Evolutionary conservation across 2,797 vertebrate species (phyloP), one percentile per base, ranked within the genome.

Genomic region (Siniperca undulata): DNA sequence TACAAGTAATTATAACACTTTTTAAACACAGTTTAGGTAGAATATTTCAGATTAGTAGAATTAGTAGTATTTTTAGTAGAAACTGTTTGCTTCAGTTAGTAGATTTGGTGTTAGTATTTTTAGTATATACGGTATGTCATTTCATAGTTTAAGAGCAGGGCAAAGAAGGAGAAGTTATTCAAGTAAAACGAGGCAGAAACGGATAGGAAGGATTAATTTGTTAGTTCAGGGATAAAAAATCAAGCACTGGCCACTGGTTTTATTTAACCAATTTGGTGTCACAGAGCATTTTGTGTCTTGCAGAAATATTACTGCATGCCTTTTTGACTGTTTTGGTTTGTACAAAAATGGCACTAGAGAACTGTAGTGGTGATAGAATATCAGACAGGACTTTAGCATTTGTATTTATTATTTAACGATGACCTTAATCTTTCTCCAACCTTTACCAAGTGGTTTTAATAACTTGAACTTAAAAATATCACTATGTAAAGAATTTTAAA

Each of bases 101-200:
- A 70, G 40, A 55, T 70, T 81, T 40, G 1, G 13, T 87, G 77
- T 85, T 91, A 86, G 83, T 92, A 84, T 46, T 34, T 82, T 86
- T 86, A 84, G 73, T 86, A 66, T 27, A 64, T 7, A 36, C 5
- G 6, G 36, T 30, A 38, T 20, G 38, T 76, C 3, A 70, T 48
- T 65, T 56, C 20, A 60, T 61, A 61, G 34, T 50, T 78, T 5
- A 30, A 38, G 19, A 77, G 34, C 30, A 66, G 14, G 11, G 3
- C 5, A 60, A 36, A 1, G 53, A 8, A 30, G 17, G 4, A 67
- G 13, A 40, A 65, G 27, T 17, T 44, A 46, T 50, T 38, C 1
- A 40, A 48, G 24, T 55, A 19, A 65, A 75, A 42, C 17, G 75
- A 53, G 12, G 10, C 17, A 55, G 11, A 67, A 13, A 30, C 38